Conservation (phyloP, 2,888 invertebrate genomes). For the Dasypolia templi region DNA sequence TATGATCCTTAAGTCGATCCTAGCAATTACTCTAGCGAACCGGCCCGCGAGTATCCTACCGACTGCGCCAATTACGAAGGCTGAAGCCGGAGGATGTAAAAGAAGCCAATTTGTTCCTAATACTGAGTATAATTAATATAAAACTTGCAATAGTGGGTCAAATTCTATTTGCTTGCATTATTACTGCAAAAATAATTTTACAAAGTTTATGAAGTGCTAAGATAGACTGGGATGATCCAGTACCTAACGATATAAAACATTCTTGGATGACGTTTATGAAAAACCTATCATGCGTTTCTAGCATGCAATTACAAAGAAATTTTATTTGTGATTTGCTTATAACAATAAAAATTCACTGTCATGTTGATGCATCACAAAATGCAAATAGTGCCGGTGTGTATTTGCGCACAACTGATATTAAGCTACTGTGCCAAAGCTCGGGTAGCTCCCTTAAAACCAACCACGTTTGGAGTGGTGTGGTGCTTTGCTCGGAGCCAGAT, state of each 20-base stretch:
- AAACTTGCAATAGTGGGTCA: too few relatives aligned
- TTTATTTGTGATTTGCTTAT: conserved; percentile 13
- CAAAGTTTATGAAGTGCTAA: conserved; percentile 35
- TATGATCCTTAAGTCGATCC: too few relatives aligned
- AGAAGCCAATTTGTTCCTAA: too few relatives aligned
- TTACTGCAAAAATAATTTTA: conserved; percentile 41
- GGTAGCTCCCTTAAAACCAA: conserved; percentile 22
- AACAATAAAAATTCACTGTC: neutral
- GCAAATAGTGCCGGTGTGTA: conserved; percentile 35
- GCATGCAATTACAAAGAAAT: neutral
- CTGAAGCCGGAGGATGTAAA: too few relatives aligned
- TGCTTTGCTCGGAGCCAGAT: conserved; percentile 6
- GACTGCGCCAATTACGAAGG: too few relatives aligned
- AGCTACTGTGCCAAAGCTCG: conserved; percentile 21
- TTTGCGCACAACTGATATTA: conserved; percentile 15
- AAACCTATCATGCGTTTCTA: too few relatives aligned
- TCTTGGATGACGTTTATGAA: conserved; percentile 2
- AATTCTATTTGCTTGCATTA: too few relatives aligned
- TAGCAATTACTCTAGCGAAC: too few relatives aligned
- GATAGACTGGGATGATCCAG: conserved; percentile 45
- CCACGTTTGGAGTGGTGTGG: neutral
- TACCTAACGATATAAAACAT: conserved; percentile 17
- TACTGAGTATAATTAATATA: too few relatives aligned
- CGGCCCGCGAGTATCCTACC: too few relatives aligned
- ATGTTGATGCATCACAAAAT: neutral